These are phyloP conservation scores for Crossaster papposus DNA, from an alignment of 53 echinoderm and acorn worm genomes.

Conservation along the genomic window DNA sequence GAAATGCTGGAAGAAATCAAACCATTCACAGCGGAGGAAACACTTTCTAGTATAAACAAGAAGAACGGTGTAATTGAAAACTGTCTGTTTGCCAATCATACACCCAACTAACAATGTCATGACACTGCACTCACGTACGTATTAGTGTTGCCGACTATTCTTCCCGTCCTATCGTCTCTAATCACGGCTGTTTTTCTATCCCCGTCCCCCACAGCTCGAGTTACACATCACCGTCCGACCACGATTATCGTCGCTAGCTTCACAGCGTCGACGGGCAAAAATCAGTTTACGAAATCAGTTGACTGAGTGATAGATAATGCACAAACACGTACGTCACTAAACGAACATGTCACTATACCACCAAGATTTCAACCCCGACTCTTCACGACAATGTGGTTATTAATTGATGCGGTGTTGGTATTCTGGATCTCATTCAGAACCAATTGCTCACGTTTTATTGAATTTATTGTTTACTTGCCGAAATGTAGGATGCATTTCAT, in stretches of 20 bases:
- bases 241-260: background rate
- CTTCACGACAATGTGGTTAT: background rate
- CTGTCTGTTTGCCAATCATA: background rate
- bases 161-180: background rate
- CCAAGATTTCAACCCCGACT: background rate
- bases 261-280: background rate
- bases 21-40: background rate
- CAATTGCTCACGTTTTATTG: background rate
- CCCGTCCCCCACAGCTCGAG: background rate
- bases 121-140: background rate
- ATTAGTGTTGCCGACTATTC: background rate
- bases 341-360: background rate
- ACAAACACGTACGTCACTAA: background rate
- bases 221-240: background rate
- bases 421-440: background rate
- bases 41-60: background rate
- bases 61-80: background rate
- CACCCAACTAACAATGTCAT: background rate
- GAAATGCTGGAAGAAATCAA: background rate
- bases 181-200: background rate
- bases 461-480: background rate
- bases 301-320: background rate
- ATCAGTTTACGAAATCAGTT: background rate
- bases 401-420: background rate
- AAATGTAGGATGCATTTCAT: background rate